A percentile compares a stretch with the other conserved stretches of the same genome.
Conservation (phyloP, 2,888 invertebrate species). For the Drosophila colorata region DNA sequence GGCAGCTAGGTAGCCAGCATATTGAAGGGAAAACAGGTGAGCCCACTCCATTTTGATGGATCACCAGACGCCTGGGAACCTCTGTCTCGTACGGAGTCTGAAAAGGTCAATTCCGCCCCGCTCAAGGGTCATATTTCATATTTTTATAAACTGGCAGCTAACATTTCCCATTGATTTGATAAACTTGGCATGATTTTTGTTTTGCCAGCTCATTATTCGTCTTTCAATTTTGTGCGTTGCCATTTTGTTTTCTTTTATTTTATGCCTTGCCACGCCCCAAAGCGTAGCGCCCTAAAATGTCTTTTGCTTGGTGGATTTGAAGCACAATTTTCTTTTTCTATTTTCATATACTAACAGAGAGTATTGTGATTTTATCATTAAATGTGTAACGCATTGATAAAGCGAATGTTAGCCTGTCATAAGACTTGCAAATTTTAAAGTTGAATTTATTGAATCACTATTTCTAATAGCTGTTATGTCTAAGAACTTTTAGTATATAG, state of each 20-base stretch:
- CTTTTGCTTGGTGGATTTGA: constrained; percentile 62
- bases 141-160: constrained; percentile 67
- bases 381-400: not conserved
- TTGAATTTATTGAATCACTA: too few relatives aligned
- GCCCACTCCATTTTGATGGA: constrained; percentile 65
- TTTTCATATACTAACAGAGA: not conserved
- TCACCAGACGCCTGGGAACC: constrained; percentile 38
- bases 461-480: too few relatives aligned
- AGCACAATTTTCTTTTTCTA: constrained; percentile 30
- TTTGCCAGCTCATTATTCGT: constrained; percentile 77
- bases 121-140: constrained; percentile 58
- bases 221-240: constrained; percentile 67
- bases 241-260: constrained; percentile 18
- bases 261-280: constrained; percentile 8
- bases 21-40: constrained; percentile 69
- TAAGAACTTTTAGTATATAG: too few relatives aligned
- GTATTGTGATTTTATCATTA: not conserved
- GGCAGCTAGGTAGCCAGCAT: constrained; percentile 36
- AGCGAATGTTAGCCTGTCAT: too few relatives aligned
- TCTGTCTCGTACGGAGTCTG: not conserved
- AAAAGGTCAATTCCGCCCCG: constrained; percentile 21
- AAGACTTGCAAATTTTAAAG: too few relatives aligned
- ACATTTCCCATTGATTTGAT: constrained; percentile 70
- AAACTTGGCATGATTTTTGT: constrained; percentile 76
- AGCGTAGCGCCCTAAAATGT: constrained; percentile 31